phyloP scores from a whole-genome alignment of 2,888 invertebrate species.

The Chironomus riparius region DNA sequence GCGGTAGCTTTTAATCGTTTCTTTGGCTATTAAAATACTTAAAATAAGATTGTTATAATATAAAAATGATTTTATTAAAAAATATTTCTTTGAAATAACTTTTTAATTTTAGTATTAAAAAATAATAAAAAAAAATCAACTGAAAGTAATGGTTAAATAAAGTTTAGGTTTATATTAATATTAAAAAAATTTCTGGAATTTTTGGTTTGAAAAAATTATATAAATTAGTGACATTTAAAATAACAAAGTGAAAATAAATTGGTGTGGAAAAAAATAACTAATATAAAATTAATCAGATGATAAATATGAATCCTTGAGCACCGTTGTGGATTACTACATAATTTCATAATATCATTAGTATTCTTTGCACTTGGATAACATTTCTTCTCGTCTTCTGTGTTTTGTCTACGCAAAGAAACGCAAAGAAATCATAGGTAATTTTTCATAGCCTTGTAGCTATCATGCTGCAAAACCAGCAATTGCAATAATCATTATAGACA shows the following conservation, averaged over 20 bases:
- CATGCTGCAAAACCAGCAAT: background rate
- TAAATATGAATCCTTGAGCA: background rate
- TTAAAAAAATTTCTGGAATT: background rate
- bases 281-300: background rate
- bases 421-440: background rate
- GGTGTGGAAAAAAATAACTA: background rate
- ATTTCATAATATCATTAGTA: background rate
- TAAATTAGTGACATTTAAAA: background rate
- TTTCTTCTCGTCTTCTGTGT: background rate
- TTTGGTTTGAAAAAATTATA: background rate
- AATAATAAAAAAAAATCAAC: background rate
- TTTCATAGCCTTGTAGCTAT: background rate
- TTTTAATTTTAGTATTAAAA: too few species aligned
- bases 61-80: too few species aligned
- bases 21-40: background rate
- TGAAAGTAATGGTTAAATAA: background rate
- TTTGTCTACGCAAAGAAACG: background rate
- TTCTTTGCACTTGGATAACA: background rate
- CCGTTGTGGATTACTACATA: background rate
- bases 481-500: constrained; percentile 10
- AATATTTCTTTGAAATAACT: too few species aligned
- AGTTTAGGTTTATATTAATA: background rate
- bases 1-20: constrained; percentile 1
- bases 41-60: background rate
- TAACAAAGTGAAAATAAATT: background rate